Conservation (phyloP, 2,888 invertebrate genomes). For the Eupithecia pulchellata region DNA sequence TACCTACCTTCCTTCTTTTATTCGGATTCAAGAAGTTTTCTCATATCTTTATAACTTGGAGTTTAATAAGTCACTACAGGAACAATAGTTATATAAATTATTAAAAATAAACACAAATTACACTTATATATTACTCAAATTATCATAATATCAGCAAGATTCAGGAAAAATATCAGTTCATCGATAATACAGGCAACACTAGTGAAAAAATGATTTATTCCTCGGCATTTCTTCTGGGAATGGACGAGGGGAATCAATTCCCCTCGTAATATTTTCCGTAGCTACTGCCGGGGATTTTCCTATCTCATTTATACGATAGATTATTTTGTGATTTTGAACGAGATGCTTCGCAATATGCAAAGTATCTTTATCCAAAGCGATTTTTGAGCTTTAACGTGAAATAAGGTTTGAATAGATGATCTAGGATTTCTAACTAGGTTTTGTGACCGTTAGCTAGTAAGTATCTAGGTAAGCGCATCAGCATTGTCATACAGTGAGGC, state of each 20-base stretch:
- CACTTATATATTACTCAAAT: background rate
- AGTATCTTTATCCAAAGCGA: background rate
- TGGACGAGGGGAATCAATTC: conserved; percentile 38
- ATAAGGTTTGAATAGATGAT: background rate
- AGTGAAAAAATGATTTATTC: conserved; percentile 27
- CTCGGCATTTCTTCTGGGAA: conserved; percentile 30
- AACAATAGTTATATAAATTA: too few relatives aligned
- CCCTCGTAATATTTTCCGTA: conserved; percentile 31
- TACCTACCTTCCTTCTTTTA: background rate
- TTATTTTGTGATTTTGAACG: conserved; percentile 5
- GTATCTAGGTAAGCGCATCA: too few relatives aligned
- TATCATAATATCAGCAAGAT: background rate
- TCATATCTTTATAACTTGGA: too few relatives aligned
- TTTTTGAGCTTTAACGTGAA: background rate
- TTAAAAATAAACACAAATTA: too few relatives aligned
- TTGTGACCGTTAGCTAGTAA: too few relatives aligned
- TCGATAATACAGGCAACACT: conserved; percentile 15
- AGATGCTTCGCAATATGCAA: background rate
- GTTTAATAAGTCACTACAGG: too few relatives aligned
- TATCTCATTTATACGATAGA: background rate
- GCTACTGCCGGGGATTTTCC: conserved; percentile 2
- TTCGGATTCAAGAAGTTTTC: too few relatives aligned
- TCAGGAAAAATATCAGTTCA: background rate
- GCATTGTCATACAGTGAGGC: too few relatives aligned
- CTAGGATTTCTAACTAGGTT: background rate